phyloP scores from a whole-genome alignment of 2,888 invertebrate species.

The Oeneis ivallda region DNA sequence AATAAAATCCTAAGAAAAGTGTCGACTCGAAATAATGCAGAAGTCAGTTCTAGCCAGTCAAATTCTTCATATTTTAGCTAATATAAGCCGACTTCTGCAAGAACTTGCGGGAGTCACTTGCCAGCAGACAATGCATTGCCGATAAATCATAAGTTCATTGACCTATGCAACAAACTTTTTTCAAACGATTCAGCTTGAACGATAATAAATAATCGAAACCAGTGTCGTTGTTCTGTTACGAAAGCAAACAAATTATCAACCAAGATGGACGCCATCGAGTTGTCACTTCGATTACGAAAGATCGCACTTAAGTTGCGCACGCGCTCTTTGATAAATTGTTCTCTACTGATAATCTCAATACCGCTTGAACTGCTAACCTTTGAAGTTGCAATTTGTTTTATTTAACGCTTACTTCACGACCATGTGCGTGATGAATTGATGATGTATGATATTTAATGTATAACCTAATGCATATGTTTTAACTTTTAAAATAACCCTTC shows the following conservation, averaged over 20 bases:
- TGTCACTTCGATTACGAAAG: constrained; percentile 58
- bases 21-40: no score
- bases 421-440: neutral
- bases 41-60: no score
- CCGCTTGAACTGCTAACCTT: constrained; percentile 38
- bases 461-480: no score
- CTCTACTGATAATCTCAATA: constrained; percentile 36
- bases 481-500: no score
- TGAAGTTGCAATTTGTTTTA: constrained; percentile 21
- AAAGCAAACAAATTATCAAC: constrained; percentile 54
- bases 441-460: no score
- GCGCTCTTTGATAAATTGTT: constrained; percentile 38
- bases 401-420: constrained; percentile 10
- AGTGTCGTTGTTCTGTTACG: constrained; percentile 37
- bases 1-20: no score
- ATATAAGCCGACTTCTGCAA: no score
- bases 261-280: constrained; percentile 52
- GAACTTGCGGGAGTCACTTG: no score
- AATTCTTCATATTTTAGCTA: no score
- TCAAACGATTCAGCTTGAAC: neutral
- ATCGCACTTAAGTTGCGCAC: constrained; percentile 47
- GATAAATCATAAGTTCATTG: neutral
- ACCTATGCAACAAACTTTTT: neutral
- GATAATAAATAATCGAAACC: constrained; percentile 15
- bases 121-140: neutral